phyloP scores from a whole-genome alignment of 2,888 invertebrate genomes.

The Apamea epomidion region DNA sequence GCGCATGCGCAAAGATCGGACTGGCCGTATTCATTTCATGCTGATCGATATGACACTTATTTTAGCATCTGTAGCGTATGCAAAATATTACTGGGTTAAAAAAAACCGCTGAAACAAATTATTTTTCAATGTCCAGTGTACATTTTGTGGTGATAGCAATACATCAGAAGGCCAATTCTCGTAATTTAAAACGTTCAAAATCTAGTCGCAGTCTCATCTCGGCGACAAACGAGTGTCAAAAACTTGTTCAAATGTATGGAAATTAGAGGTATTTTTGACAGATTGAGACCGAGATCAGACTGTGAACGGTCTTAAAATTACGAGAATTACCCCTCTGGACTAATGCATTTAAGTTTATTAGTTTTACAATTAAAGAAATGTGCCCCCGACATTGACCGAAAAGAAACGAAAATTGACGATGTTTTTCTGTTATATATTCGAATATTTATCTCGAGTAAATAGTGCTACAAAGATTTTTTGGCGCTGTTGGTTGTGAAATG shows the following conservation, averaged over 20 bases:
- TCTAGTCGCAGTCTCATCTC: no score
- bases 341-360: slow-evolving; percentile 56
- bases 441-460: slow-evolving; percentile 24
- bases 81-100: slow-evolving; percentile 1
- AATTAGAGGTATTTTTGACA: no score
- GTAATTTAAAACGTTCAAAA: no score
- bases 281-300: no score
- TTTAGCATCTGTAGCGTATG: slow-evolving; percentile 3
- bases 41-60: not conserved
- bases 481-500: not conserved
- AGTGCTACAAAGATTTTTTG: not conserved
- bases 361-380: slow-evolving; percentile 24
- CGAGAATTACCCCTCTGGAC: not conserved
- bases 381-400: slow-evolving; percentile 1
- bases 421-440: slow-evolving; percentile 13
- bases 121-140: slow-evolving; percentile 4
- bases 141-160: slow-evolving; percentile 11
- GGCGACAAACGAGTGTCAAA: no score
- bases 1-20: no score
- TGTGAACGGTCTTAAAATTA: no score
- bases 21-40: not conserved
- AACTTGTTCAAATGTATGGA: no score
- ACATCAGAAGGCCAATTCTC: not conserved
- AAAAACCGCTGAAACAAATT: not conserved
- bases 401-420: not conserved